Conservation (phyloP, 2,797 vertebrate species). For the Buceros bicornis region DNA sequence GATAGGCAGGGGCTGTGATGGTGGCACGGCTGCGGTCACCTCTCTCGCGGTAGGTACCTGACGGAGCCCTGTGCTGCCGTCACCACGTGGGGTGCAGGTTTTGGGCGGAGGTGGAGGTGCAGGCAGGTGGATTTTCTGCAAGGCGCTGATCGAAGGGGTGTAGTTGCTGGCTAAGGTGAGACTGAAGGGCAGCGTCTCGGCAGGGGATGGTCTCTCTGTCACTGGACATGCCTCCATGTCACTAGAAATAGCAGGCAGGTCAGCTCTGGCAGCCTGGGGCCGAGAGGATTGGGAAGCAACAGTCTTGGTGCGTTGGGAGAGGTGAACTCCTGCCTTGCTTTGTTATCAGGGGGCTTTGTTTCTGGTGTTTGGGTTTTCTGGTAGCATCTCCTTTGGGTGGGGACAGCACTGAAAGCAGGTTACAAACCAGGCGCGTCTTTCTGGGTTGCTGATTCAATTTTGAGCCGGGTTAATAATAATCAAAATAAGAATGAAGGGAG, state of each 20-base stretch:
- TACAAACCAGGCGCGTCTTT: neutral
- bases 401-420: slow-evolving; percentile 37
- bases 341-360: slow-evolving; percentile 34
- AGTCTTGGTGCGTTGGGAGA: neutral
- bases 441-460: slow-evolving; percentile 41
- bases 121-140: slow-evolving; percentile 12
- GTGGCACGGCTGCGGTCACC: slow-evolving; percentile 56
- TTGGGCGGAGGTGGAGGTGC: neutral
- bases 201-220: neutral
- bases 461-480: neutral
- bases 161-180: slow-evolving; percentile 17
- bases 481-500: slow-evolving; percentile 47
- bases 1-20: slow-evolving; percentile 65
- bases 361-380: slow-evolving; percentile 21
- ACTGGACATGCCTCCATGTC: neutral
- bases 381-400: slow-evolving; percentile 42
- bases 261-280: neutral
- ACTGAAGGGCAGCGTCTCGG: slow-evolving; percentile 38
- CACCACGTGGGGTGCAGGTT: neutral
- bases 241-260: neutral
- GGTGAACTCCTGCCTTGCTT: slow-evolving; percentile 38
- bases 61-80: neutral
- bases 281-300: neutral
- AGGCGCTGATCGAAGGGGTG: neutral
- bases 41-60: slow-evolving; percentile 37